These are phyloP conservation scores for Nysson spinosus DNA, from an alignment of 2,888 invertebrate species.

Conservation along the genomic window DNA sequence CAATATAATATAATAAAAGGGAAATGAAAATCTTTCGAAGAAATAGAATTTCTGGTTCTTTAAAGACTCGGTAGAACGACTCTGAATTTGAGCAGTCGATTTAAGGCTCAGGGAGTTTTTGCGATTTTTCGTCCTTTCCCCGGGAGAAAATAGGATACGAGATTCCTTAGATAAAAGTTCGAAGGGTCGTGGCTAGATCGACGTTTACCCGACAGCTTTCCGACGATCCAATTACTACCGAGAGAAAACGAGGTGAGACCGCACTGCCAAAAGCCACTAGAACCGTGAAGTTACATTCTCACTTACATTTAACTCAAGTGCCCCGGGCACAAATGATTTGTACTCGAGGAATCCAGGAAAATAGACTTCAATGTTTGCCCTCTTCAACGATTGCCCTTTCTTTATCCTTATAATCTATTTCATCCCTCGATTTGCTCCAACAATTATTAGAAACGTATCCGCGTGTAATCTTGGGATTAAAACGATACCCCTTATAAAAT, in stretches of 20 bases:
- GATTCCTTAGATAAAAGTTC: slow-evolving; percentile 39
- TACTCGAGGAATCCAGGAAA: slow-evolving; percentile 5
- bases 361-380: background rate
- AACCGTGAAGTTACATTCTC: slow-evolving; percentile 34
- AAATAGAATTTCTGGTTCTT: too few species aligned
- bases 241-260: slow-evolving; percentile 26
- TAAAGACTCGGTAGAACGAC: too few species aligned
- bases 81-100: too few species aligned
- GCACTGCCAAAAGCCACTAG: slow-evolving; percentile 31
- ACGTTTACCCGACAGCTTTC: slow-evolving; percentile 39
- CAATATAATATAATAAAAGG: too few species aligned
- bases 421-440: too few species aligned
- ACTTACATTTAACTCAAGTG: slow-evolving; percentile 20
- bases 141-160: slow-evolving; percentile 7
- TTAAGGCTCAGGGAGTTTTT: too few species aligned
- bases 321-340: slow-evolving; percentile 2
- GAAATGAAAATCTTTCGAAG: too few species aligned
- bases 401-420: background rate
- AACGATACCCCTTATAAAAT: too few species aligned
- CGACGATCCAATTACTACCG: slow-evolving; percentile 43
- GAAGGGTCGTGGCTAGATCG: slow-evolving; percentile 27
- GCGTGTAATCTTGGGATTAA: too few species aligned
- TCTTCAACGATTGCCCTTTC: background rate
- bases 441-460: too few species aligned
- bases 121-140: background rate